Evolutionary conservation across 53 echinoderm and acorn worm genomes (phyloP).

Genomic region (Crossaster papposus): DNA sequence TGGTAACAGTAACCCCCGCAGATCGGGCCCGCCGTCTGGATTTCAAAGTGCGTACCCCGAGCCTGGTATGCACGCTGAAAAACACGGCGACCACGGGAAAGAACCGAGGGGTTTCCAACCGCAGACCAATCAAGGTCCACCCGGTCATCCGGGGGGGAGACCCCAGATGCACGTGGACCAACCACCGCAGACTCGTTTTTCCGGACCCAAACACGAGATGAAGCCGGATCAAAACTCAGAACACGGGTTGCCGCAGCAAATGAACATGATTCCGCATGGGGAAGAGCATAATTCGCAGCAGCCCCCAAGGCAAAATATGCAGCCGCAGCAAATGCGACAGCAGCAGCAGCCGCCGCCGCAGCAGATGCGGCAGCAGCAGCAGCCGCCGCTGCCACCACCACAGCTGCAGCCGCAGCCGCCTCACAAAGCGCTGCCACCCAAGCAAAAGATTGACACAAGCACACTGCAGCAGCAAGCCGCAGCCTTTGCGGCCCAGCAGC

Average conservation of each 20-base stretch:
- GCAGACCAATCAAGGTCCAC: background rate
- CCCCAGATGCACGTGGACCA: background rate
- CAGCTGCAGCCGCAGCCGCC: too few relatives aligned
- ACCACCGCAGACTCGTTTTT: background rate
- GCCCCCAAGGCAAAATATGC: background rate
- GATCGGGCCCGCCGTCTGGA: slow-evolving; percentile 17
- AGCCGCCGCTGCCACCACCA: too few relatives aligned
- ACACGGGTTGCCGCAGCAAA: background rate
- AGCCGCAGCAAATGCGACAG: background rate
- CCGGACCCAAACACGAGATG: background rate
- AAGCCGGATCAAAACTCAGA: background rate
- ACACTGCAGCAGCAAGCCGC: slow-evolving; percentile 52
- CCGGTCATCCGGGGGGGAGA: background rate
- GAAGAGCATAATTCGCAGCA: slow-evolving; percentile 16
- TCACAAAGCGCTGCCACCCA: slow-evolving; percentile 8
- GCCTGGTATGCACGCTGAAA: slow-evolving; percentile 25
- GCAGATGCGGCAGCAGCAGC: background rate
- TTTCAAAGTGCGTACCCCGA: slow-evolving; percentile 31
- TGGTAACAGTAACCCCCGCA: slow-evolving; percentile 38
- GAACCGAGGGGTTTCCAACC: slow-evolving; percentile 3
- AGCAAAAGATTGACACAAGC: slow-evolving; percentile 51
- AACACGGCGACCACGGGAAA: slow-evolving; percentile 15
- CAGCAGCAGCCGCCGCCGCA: background rate
- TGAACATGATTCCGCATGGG: background rate
- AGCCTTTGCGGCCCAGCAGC: slow-evolving; percentile 62